phyloP scores from a whole-genome alignment of 2,888 invertebrate genomes.

The Drosophila atroscutellata region DNA sequence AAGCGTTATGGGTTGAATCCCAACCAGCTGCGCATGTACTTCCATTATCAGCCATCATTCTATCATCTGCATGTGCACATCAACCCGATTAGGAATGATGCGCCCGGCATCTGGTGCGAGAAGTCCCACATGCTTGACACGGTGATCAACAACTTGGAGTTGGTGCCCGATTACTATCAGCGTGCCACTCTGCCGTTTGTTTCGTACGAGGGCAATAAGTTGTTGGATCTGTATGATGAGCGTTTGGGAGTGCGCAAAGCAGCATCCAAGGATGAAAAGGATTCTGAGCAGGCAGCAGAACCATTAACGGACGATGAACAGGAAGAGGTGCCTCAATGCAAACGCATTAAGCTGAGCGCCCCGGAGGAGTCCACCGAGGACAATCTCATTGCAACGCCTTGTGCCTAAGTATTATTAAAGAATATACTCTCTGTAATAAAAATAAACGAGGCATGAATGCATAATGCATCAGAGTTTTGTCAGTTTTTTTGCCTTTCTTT shows the following conservation, averaged over 20 bases:
- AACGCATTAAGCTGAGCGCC: slow-evolving; percentile 58
- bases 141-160: slow-evolving; percentile 95
- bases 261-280: neutral
- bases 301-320: slow-evolving; percentile 54
- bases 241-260: slow-evolving; percentile 43
- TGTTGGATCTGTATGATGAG: slow-evolving; percentile 88
- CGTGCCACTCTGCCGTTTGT: slow-evolving; percentile 92
- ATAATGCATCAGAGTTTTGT: slow-evolving; percentile 29
- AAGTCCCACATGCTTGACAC: slow-evolving; percentile 94
- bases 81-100: slow-evolving; percentile 91
- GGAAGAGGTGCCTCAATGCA: slow-evolving; percentile 46
- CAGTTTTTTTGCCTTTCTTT: slow-evolving; percentile 66
- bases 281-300: slow-evolving; percentile 19
- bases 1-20: slow-evolving; percentile 90
- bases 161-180: slow-evolving; percentile 93
- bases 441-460: slow-evolving; percentile 25
- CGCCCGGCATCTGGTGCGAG: slow-evolving; percentile 93
- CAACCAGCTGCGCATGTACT: slow-evolving; percentile 91
- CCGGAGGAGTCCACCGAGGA: slow-evolving; percentile 41
- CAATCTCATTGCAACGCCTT: slow-evolving; percentile 42
- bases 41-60: slow-evolving; percentile 98
- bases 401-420: slow-evolving; percentile 40
- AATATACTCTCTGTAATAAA: slow-evolving; percentile 16
- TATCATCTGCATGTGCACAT: slow-evolving; percentile 98
- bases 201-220: slow-evolving; percentile 90